Base-by-base conservation (phyloP, 2,797 vertebrate species). In the Lates japonicus region DNA sequence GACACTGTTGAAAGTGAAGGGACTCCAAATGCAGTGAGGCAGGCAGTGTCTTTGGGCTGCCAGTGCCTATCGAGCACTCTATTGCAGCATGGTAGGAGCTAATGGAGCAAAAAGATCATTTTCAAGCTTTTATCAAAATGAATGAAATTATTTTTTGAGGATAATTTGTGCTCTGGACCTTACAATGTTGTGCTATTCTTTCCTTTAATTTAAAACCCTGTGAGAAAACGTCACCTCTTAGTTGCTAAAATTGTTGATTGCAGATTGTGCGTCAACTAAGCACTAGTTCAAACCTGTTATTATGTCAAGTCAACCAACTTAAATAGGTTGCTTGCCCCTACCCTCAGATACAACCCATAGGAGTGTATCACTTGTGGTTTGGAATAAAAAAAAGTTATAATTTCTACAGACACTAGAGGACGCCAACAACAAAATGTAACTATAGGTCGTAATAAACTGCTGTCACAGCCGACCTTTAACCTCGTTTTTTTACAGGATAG, bases 41-140 rank as follows among this genome's bases (percentile, higher is more conserved):
- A 77, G 55, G 54, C 70, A 5, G 61, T 4, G 48, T 78, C 65
- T 78, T 37, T 60, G 41, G 46, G 16, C 46, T 74, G 42, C 70
- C 39, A 22, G 37, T 49, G 73, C 61, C 44, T 44, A 1, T 0
- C n/a, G n/a, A 78, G 48, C 55, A 58, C 64, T 65, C 8, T 46
- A 33, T 17, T 81, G 59, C 39, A 39, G 48, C 22, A 42, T 14
- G 39, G 2, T 57, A 48, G 55, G 51, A 67, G n/a, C 46, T 73
- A 57, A 82, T 76, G 57, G 62, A 76, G 74, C 37, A 63, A 42
- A 49, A 35, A 22, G 12, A 63, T 10, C 0, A 8, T 60, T 78
- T 61, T n/a, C 46, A 65, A 72, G 72, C 29, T n/a, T 74, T 65
- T 39, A 52, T 66, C n/a, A 62, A 58, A 62, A 61, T 61, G n/a